phyloP scores from a whole-genome alignment of 2,888 invertebrate species.

The Drosophila kanekoi region DNA sequence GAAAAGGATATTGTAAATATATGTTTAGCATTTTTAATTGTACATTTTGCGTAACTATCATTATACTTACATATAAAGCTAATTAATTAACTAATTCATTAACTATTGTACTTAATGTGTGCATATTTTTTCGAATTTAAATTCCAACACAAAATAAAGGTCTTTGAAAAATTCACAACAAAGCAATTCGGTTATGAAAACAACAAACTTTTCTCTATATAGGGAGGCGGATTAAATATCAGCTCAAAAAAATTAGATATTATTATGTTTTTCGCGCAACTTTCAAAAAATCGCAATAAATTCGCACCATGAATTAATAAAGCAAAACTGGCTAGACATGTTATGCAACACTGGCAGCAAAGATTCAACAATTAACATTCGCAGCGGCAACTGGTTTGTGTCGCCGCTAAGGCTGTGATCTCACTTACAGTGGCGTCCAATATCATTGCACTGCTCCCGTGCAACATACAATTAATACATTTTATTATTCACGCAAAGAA shows the following conservation, averaged over 20 bases:
- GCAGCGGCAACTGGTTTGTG: constrained; percentile 15
- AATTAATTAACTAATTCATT: constrained; percentile 58
- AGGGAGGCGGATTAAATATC: too few relatives aligned
- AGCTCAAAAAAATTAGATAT: too few relatives aligned
- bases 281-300: neutral
- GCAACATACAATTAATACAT: constrained; percentile 5
- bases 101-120: constrained; percentile 57
- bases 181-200: neutral
- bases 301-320: neutral
- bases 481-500: constrained; percentile 39
- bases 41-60: constrained; percentile 59
- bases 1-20: constrained; percentile 58
- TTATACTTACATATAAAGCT: constrained; percentile 42
- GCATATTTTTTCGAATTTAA: constrained; percentile 81
- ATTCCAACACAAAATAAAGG: constrained; percentile 78
- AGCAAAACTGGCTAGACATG: neutral
- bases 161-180: constrained; percentile 41
- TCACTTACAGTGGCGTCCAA: constrained; percentile 6
- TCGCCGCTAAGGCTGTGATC: constrained; percentile 6
- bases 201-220: neutral
- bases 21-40: constrained; percentile 60
- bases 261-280: neutral
- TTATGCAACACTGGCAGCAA: too few relatives aligned
- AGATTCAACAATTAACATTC: too few relatives aligned
- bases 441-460: neutral